phyloP scores from a whole-genome alignment of 2,888 invertebrate genomes.

The Caenorhabditis sulstoni region DNA sequence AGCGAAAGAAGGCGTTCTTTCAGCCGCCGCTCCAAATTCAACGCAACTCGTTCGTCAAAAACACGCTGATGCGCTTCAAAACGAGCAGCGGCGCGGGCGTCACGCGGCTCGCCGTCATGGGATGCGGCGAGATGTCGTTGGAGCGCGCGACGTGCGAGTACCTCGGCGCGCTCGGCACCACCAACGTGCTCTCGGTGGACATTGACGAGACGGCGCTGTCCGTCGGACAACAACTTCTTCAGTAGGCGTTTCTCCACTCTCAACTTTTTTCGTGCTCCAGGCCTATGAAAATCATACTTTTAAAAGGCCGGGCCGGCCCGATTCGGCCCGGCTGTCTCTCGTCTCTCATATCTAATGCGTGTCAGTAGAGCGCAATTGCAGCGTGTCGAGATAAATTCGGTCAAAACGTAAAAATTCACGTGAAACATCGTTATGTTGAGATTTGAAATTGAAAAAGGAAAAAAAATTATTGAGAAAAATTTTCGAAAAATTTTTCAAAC shows the following conservation, averaged over 20 bases:
- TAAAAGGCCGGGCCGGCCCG: too few species aligned
- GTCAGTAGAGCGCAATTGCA: too few species aligned
- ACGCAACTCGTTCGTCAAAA: slow-evolving; percentile 48
- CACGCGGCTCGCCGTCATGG: slow-evolving; percentile 53
- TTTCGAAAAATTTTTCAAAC: too few species aligned
- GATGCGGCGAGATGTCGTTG: slow-evolving; percentile 66
- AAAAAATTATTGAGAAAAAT: too few species aligned
- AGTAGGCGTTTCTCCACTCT: slow-evolving; percentile 42
- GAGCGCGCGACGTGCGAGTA: slow-evolving; percentile 39
- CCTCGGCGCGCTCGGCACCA: slow-evolving; percentile 32
- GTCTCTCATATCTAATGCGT: too few species aligned
- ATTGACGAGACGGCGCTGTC: slow-evolving; percentile 51
- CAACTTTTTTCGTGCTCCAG: too few species aligned
- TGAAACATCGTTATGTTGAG: too few species aligned
- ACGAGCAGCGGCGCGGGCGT: background rate
- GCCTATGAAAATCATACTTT: too few species aligned
- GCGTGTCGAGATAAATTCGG: too few species aligned
- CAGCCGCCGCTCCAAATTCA: slow-evolving; percentile 60
- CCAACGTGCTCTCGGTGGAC: slow-evolving; percentile 61
- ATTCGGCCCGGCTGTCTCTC: too few species aligned
- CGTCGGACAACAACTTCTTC: slow-evolving; percentile 46
- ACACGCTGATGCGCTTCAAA: slow-evolving; percentile 34
- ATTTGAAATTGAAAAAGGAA: too few species aligned
- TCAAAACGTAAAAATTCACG: too few species aligned
- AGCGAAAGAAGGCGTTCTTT: background rate